phyloP scores from a whole-genome alignment of 2,113 vertebrate genomes.

The Coregonus clupeaformis region DNA sequence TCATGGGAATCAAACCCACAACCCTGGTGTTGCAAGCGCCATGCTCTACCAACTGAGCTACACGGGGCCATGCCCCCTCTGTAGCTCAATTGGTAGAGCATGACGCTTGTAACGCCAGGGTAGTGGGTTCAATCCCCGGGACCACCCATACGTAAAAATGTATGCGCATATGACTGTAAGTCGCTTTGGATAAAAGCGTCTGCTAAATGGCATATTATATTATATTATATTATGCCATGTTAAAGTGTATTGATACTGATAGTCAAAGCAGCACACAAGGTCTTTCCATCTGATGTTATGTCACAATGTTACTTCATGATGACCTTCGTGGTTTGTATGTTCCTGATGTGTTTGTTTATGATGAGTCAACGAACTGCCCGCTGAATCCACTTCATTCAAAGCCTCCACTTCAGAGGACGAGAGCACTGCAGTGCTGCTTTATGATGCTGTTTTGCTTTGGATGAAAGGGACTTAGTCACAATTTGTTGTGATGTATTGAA shows the following conservation, averaged over 20 bases:
- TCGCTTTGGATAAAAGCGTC: too few relatives aligned
- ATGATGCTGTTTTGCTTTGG: neutral
- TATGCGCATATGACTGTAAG: too few relatives aligned
- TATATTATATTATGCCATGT: too few relatives aligned
- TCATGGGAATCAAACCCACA: too few relatives aligned
- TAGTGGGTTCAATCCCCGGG: too few relatives aligned
- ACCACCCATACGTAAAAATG: too few relatives aligned
- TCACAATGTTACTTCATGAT: neutral
- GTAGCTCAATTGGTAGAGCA: too few relatives aligned
- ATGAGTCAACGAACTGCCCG: neutral
- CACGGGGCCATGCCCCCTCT: too few relatives aligned
- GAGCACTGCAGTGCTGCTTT: neutral
- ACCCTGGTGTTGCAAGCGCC: too few relatives aligned
- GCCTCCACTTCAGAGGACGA: neutral
- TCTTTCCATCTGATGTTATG: neutral
- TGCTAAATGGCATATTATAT: too few relatives aligned
- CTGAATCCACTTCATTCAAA: neutral
- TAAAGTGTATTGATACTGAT: neutral
- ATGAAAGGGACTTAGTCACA: neutral
- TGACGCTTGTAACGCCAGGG: too few relatives aligned
- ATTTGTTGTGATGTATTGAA: neutral
- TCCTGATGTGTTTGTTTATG: neutral
- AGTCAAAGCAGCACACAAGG: neutral
- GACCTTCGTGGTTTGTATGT: neutral
- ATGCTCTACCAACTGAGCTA: too few relatives aligned